Conservation (phyloP, 2,113 vertebrate species). For the Leptocoma aspasia region DNA sequence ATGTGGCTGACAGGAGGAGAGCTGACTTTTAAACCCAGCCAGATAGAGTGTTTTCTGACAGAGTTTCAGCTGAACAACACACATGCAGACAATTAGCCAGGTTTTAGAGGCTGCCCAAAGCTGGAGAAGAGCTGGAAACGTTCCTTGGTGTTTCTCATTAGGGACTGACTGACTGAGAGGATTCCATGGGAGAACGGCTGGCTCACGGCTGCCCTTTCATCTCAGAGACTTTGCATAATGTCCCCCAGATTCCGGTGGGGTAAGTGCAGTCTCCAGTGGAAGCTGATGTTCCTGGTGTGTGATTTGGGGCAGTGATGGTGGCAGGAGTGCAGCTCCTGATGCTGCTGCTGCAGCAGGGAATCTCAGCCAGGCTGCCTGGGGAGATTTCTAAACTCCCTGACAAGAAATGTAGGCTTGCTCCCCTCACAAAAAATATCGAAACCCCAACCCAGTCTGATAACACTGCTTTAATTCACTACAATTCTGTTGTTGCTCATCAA, state of each 20-base stretch:
- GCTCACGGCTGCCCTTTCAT: conserved; percentile 10
- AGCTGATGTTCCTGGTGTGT: background rate
- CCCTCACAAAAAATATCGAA: background rate
- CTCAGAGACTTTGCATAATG: background rate
- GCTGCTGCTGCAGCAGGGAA: background rate
- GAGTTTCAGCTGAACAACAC: conserved; percentile 15
- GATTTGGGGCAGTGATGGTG: fast-evolving
- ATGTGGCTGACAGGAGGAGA: background rate
- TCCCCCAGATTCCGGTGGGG: background rate
- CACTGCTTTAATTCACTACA: background rate
- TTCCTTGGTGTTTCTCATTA: conserved; percentile 43
- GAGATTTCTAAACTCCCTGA: background rate
- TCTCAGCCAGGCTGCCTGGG: background rate
- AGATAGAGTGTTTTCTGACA: background rate
- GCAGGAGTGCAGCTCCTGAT: fast-evolving
- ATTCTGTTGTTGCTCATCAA: background rate
- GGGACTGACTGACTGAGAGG: background rate
- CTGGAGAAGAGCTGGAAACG: conserved; percentile 18
- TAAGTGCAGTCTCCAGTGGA: fast-evolving
- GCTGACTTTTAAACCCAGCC: conserved; percentile 18
- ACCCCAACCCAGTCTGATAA: background rate
- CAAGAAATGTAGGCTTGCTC: background rate
- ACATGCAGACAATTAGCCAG: conserved; percentile 56
- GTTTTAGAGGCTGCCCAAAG: background rate
- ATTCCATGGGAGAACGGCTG: background rate